phyloP scores from a whole-genome alignment of 1,140 invertebrate species.

The Rhagoletis pomonella region DNA sequence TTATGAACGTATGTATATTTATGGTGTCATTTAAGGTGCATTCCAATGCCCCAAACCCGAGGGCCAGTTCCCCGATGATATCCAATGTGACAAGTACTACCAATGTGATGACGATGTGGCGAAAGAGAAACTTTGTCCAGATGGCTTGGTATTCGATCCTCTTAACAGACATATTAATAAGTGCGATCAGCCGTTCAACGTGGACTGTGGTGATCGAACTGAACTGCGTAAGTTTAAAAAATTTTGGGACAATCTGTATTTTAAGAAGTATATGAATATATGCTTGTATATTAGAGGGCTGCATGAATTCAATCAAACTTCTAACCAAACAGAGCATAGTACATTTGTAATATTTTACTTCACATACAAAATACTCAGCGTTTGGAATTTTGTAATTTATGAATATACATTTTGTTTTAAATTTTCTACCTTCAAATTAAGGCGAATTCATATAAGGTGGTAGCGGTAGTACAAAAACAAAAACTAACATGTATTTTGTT shows the following conservation, averaged over 20 bases:
- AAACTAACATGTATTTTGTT: too few relatives aligned
- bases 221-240: conserved; percentile 86
- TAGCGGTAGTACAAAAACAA: too few relatives aligned
- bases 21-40: conserved; percentile 62
- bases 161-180: conserved; percentile 89
- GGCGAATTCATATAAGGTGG: too few relatives aligned
- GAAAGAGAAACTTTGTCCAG: conserved; percentile 86
- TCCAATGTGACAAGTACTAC: conserved; percentile 91
- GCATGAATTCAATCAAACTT: too few relatives aligned
- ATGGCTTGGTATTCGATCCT: conserved; percentile 90
- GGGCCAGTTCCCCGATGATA: conserved; percentile 85
- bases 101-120: conserved; percentile 84
- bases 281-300: too few relatives aligned
- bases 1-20: too few relatives aligned
- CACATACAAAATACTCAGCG: too few relatives aligned
- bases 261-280: not conserved
- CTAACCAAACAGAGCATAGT: too few relatives aligned
- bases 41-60: conserved; percentile 86
- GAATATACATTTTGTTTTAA: too few relatives aligned
- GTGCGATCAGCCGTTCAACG: conserved; percentile 92
- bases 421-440: too few relatives aligned
- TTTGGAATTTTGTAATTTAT: too few relatives aligned
- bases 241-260: not conserved
- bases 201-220: conserved; percentile 88
- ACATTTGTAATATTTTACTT: too few relatives aligned